Percentiles rank a stretch among this genome's conserved stretches.
These are phyloP conservation scores for Hypolimnas misippus DNA, from an alignment of 2,888 invertebrate genomes.

Conservation along the genomic window DNA sequence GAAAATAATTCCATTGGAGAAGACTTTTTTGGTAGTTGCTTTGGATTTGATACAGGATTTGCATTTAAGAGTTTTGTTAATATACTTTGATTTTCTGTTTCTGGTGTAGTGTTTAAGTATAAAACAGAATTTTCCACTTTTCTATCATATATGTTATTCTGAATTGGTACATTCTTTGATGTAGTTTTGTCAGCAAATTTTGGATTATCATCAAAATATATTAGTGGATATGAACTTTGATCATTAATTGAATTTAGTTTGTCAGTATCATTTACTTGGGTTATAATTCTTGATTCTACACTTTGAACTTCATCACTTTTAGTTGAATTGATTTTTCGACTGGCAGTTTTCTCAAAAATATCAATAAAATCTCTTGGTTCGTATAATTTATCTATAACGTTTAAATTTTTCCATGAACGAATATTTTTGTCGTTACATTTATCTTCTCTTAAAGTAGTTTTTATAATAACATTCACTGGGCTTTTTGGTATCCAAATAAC, in stretches of 20 bases:
- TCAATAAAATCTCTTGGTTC: conserved; percentile 31
- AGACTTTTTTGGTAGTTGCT: conserved; percentile 65
- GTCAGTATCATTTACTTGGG: not conserved
- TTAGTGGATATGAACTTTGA: not conserved
- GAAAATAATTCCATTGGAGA: conserved; percentile 15
- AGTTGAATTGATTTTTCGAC: not conserved
- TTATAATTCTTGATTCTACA: not conserved
- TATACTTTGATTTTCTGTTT: conserved; percentile 30
- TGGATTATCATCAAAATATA: not conserved
- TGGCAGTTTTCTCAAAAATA: conserved; percentile 21
- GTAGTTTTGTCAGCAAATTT: not conserved
- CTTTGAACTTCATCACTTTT: not conserved
- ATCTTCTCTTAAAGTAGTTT: conserved; percentile 53
- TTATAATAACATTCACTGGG: conserved; percentile 49
- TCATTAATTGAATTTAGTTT: not conserved
- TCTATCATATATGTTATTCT: conserved; percentile 4
- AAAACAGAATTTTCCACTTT: conserved; percentile 20
- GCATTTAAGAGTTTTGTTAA: conserved; percentile 55
- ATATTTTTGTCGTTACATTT: conserved; percentile 44
- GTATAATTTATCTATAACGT: conserved; percentile 23
- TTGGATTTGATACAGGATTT: conserved; percentile 72
- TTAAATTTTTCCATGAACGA: conserved; percentile 50
- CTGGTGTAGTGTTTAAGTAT: conserved; percentile 16
- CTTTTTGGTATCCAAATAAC: conserved; percentile 59
- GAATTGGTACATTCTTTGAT: not conserved